Percentiles rank a stretch among this genome's conserved stretches.
These are phyloP conservation scores for Synanthedon formicaeformis DNA, from an alignment of 2,888 invertebrate genomes.

Conservation along the genomic window DNA sequence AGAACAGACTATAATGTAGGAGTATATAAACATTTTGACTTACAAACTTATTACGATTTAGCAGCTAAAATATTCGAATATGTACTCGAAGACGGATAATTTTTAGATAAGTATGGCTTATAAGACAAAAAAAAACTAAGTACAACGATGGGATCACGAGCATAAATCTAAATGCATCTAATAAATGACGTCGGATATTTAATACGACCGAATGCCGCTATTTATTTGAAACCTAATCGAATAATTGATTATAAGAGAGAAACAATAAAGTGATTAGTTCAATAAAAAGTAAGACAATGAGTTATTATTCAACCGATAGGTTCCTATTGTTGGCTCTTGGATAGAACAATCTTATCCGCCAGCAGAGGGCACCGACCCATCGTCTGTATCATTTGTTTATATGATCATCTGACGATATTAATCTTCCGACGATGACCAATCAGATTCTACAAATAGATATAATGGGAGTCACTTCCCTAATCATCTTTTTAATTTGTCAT, in stretches of 20 bases:
- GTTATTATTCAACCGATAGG: conserved; percentile 61
- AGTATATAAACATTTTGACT: too few relatives aligned
- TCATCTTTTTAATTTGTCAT: conserved; percentile 46
- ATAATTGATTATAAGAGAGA: conserved; percentile 66
- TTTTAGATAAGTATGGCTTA: too few relatives aligned
- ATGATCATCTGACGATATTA: conserved; percentile 57
- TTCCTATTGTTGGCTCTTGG: conserved; percentile 51
- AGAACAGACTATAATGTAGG: too few relatives aligned
- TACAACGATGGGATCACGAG: conserved; percentile 19
- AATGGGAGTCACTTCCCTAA: conserved; percentile 35
- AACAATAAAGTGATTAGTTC: conserved; percentile 70
- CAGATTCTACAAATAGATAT: conserved; percentile 49
- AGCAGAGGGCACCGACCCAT: conserved; percentile 46
- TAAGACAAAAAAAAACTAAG: conserved; percentile 13
- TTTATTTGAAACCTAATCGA: conserved; percentile 64
- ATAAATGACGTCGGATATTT: conserved; percentile 49
- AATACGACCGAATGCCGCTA: conserved; percentile 46
- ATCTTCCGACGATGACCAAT: conserved; percentile 54
- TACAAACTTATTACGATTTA: too few relatives aligned
- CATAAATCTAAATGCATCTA: conserved; percentile 33
- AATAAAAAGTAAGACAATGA: conserved; percentile 69
- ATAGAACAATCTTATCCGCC: conserved; percentile 43
- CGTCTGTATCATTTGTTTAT: conserved; percentile 59
- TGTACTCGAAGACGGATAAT: too few relatives aligned
- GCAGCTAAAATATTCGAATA: too few relatives aligned